Base-by-base conservation (phyloP, 2,888 invertebrate genomes). In the Biston stratarius region DNA sequence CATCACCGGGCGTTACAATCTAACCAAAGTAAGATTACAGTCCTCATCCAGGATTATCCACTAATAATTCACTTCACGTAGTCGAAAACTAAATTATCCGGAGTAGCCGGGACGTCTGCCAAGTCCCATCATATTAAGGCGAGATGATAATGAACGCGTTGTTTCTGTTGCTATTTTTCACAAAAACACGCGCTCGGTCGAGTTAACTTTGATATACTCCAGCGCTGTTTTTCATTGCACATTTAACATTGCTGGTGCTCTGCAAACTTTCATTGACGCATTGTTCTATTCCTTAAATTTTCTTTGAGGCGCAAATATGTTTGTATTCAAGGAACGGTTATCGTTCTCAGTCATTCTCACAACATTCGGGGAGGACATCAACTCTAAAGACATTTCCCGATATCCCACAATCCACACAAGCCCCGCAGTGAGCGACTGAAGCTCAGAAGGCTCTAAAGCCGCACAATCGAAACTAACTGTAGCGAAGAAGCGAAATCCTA, bases 81-180 rank as follows among this genome's bases (percentile, higher is more conserved):
- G 77, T 77, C 82, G 82, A 84, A 86, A 91, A 91, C 89, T 87
- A 87, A 90, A 91, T 89, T 89, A 91, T 81, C 80, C 78, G 76
- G 81, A 78, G 84, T 80, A 82, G 82, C 80, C 81, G 86, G 89
- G 88, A 88, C 83, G 83, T 76, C 82, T 86, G 92, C 92, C 91
- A 92, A 91, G 87, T 88, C 85, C 84, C 88, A 87, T 92, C 90
- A 90, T 90, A 90, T 90, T 88, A 90, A 84, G 83, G 81, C 83
- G 84, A 83, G 83, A 87, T 88, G 84, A 89, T 92, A 90, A 91
- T 90, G 86, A 91, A 88, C 82, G 81, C 80, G 73, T 73, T 81
- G 76, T 82, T 82, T 78, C 78, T 82, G 81, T 83, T 85, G 80
- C 79, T 74, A 79, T 81, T 82, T 82, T 83, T 83, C 77, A 74